phyloP scores from a whole-genome alignment of 2,113 vertebrate species.

The Oriolus oriolus region DNA sequence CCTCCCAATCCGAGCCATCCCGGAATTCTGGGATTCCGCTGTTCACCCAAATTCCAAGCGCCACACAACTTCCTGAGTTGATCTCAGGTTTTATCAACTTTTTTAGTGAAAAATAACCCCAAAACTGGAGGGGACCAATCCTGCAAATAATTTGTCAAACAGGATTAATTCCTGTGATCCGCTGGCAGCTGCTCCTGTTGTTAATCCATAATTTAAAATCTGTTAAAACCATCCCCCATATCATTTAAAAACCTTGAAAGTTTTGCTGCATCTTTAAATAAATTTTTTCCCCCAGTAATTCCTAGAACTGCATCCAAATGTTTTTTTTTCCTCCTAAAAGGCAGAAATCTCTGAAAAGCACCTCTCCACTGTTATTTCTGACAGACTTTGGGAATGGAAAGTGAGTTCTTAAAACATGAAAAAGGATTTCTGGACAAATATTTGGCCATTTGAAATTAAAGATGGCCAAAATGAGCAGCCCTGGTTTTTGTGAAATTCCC shows the following conservation, averaged over 20 bases:
- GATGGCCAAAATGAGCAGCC: not conserved
- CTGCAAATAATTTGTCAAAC: not conserved
- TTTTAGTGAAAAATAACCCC: not conserved
- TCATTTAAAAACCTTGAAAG: not conserved
- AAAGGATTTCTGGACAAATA: not conserved
- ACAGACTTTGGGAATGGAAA: not conserved
- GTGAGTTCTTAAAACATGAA: not conserved
- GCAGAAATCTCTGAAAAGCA: not conserved
- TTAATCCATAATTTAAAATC: not conserved
- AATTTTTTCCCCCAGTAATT: not conserved
- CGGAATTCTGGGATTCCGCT: rapidly evolving
- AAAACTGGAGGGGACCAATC: not conserved
- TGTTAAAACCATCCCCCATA: not conserved
- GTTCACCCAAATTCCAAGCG: rapidly evolving
- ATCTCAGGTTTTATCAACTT: not conserved
- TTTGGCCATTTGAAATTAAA: not conserved
- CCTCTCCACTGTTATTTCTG: not conserved
- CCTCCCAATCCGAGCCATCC: not conserved
- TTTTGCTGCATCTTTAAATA: not conserved
- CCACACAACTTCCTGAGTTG: rapidly evolving
- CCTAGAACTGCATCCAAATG: not conserved
- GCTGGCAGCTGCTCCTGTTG: not conserved
- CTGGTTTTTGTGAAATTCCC: not conserved
- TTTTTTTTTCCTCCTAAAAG: not conserved
- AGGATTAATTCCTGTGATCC: not conserved